phyloP scores from a whole-genome alignment of 1,140 invertebrate species.

The Sweltsa coloradensis region DNA sequence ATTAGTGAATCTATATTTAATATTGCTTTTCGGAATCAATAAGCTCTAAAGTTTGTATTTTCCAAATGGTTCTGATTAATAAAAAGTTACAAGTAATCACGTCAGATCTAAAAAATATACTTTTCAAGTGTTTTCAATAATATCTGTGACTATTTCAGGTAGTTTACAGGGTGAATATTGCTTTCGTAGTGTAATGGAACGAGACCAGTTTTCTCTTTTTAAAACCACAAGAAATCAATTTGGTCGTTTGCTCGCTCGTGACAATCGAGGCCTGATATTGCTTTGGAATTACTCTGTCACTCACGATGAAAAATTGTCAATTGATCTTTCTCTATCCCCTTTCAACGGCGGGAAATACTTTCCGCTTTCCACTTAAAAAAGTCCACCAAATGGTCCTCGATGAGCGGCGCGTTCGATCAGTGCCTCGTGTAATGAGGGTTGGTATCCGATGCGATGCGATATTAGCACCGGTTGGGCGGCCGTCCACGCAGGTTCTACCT shows the following conservation, averaged over 20 bases:
- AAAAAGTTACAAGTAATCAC: neutral
- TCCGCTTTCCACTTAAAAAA: too few species aligned
- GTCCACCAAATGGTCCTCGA: too few species aligned
- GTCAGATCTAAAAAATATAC: neutral
- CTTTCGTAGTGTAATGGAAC: conserved; percentile 2
- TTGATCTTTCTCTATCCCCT: too few species aligned
- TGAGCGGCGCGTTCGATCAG: too few species aligned
- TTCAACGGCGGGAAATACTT: too few species aligned
- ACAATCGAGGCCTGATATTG: too few species aligned
- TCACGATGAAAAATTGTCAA: too few species aligned
- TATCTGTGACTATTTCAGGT: too few species aligned
- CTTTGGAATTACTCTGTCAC: too few species aligned
- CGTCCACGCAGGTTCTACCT: neutral
- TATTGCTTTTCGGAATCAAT: neutral
- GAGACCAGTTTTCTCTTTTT: too few species aligned
- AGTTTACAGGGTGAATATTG: conserved; percentile 9
- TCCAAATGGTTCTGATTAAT: conserved; percentile 2
- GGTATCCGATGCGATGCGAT: neutral
- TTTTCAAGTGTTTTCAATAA: neutral
- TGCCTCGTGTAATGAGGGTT: neutral
- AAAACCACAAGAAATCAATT: too few species aligned
- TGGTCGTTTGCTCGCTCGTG: too few species aligned
- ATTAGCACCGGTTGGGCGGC: neutral
- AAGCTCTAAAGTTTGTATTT: conserved; percentile 1
- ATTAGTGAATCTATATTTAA: neutral